Conservation (phyloP, 1,140 invertebrate genomes). For the Drosophila insularis region DNA sequence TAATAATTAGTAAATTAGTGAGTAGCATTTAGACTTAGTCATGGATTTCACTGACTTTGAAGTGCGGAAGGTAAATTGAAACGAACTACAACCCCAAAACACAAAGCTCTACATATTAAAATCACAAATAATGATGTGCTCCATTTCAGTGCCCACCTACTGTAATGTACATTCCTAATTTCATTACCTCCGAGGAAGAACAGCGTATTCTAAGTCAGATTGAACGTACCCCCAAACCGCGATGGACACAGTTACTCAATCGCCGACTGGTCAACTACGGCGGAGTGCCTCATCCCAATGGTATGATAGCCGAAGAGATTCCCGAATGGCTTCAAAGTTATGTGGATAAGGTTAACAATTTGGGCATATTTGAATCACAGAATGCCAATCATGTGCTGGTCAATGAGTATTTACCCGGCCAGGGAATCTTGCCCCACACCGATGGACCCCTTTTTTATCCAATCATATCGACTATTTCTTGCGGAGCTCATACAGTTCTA, state of each 20-base stretch:
- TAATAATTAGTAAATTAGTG: constrained; percentile 28
- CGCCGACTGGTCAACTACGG: constrained; percentile 98
- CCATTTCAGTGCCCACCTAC: constrained; percentile 86
- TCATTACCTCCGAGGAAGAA: constrained; percentile 93
- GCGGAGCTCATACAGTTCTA: constrained; percentile 94
- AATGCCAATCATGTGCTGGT: constrained; percentile 97
- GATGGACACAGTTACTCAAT: constrained; percentile 97
- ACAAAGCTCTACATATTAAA: too few species aligned
- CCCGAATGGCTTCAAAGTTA: constrained; percentile 92
- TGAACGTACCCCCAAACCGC: constrained; percentile 93
- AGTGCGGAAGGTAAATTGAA: constrained; percentile 64
- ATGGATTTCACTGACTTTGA: constrained; percentile 81
- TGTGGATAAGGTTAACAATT: constrained; percentile 88
- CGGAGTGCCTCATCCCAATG: constrained; percentile 94
- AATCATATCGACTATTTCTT: constrained; percentile 95
- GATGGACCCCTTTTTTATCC: constrained; percentile 97
- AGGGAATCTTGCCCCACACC: constrained; percentile 97
- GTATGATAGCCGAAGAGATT: constrained; percentile 96
- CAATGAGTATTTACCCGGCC: constrained; percentile 96
- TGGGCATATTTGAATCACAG: constrained; percentile 89
- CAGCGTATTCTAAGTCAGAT: constrained; percentile 88
- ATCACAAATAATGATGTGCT: neutral
- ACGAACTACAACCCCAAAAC: too few species aligned
- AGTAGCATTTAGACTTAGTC: constrained; percentile 31
- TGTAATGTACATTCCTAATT: constrained; percentile 95